Evolutionary conservation across 2,797 vertebrate genomes (phyloP), one percentile per base, ranked within the genome.

Genomic region (Babyrousa celebensis): DNA sequence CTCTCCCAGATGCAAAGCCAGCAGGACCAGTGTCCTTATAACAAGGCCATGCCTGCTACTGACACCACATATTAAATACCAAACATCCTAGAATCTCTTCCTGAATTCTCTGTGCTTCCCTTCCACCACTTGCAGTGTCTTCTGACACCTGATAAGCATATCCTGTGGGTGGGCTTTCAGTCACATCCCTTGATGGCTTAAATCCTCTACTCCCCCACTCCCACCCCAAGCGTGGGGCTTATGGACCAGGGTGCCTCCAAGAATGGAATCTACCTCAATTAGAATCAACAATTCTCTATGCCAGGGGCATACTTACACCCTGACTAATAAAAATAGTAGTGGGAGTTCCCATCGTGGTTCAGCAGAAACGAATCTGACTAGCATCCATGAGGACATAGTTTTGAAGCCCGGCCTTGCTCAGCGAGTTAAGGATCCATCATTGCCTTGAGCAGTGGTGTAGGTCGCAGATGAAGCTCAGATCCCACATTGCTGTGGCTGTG

Each of bases 51-150:
- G 32, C 43, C 58, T 18, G 7, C 84, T 36, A 29, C 21, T 25
- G 9, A 21, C 43, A 65, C 70, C 32, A 48, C 79, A 63, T 6
- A 18, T 5, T 58, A 74, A 85, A 16, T 40, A 12, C 70, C 20
- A 89, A 62, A 52, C 58, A 40, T 65, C 70, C n/a, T 70, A 68
- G 58, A 67, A 65, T 80, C 32, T 65, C 43, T 89, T 92, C 94
- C 75, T 83, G 74, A 94, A 86, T 78, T 85, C 56, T 68, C 36
- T 27, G 9, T 36, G 79, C 80, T 84, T 40, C 63, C 60, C 27
- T 17, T 29, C 71, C 23, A 52, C 11, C 16, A 23, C 27, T 65
- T 84, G 21, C 63, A 89, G 80, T 65, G 15, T 67, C 58, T 74
- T 80, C 80, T 54, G 36, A 93, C 20, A 32, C 58, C 43, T 3